Evolutionary conservation across 2,113 vertebrate genomes (phyloP).

Genomic region (Rhabdomys dilectus): DNA sequence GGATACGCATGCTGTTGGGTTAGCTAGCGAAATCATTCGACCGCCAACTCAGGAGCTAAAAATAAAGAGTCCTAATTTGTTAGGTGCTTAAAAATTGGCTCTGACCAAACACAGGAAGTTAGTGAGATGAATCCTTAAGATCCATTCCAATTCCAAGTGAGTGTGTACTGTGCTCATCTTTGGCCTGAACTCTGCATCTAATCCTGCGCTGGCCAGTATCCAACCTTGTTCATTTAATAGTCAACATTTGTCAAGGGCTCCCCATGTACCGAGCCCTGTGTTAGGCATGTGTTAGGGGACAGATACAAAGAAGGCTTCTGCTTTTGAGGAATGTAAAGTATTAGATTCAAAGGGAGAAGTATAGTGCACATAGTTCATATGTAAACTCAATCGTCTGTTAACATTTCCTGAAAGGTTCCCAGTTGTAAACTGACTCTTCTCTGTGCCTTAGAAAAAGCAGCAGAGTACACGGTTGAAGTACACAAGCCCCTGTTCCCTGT

Average conservation of each 20-base stretch:
- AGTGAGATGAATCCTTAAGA: conserved; percentile 53
- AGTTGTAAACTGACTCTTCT: conserved; percentile 26
- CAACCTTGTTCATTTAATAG: conserved; percentile 61
- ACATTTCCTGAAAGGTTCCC: conserved; percentile 1
- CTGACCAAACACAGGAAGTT: conserved; percentile 52
- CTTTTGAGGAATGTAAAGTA: background rate
- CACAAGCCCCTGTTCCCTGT: background rate
- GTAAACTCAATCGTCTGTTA: background rate
- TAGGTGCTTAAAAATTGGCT: conserved; percentile 59
- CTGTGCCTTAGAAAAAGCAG: conserved; percentile 31
- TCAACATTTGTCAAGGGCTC: conserved; percentile 23
- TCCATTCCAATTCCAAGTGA: conserved; percentile 34
- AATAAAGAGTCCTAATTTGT: conserved; percentile 45
- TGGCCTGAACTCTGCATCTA: conserved; percentile 24
- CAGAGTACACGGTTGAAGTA: background rate
- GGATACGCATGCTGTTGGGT: background rate
- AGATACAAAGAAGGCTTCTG: conserved; percentile 23
- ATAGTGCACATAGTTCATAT: background rate
- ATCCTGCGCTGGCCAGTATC: conserved; percentile 22
- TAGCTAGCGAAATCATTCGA: conserved; percentile 2
- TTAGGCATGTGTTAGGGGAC: background rate
- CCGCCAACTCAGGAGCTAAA: conserved; percentile 12
- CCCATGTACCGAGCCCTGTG: background rate
- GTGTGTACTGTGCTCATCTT: conserved; percentile 17
- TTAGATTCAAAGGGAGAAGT: background rate